Evolutionary conservation across 2,888 invertebrate genomes (phyloP).

Genomic region (Taphrorychus bicolor): DNA sequence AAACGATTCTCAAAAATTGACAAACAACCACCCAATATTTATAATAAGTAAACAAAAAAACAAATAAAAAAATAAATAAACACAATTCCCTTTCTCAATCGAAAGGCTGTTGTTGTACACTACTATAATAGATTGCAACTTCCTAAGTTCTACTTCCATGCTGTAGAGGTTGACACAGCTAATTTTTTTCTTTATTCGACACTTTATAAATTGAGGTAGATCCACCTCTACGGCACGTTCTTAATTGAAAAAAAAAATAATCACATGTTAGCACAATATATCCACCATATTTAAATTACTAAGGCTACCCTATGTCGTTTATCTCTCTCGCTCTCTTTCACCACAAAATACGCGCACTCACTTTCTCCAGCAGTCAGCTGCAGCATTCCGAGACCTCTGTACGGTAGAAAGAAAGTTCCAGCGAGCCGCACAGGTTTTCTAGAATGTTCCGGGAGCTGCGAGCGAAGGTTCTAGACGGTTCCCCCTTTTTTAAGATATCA

Average conservation of each 20-base stretch:
- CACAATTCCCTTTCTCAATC: background rate
- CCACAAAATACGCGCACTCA: background rate
- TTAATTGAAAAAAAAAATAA: slow-evolving; percentile 19
- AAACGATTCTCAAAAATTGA: no score
- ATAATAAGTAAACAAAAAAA: background rate
- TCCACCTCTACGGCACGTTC: background rate
- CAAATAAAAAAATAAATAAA: background rate
- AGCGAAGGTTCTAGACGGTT: background rate
- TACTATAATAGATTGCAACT: background rate
- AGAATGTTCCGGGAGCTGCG: no score
- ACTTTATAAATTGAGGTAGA: background rate
- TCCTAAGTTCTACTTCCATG: background rate
- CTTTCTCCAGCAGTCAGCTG: background rate
- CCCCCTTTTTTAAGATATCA: slow-evolving; percentile 84
- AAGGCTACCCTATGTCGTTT: slow-evolving; percentile 11
- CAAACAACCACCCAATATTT: background rate
- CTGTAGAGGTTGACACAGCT: background rate
- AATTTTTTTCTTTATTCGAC: background rate
- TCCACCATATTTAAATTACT: slow-evolving; percentile 30
- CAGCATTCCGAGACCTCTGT: background rate
- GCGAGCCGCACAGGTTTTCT: no score
- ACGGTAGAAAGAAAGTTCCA: no score
- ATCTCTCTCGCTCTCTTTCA: background rate
- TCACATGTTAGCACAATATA: slow-evolving; percentile 34
- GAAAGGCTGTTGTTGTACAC: background rate